Evolutionary conservation across 64 coral and sea anemone species (phyloP), one percentile per base, ranked within the genome.

Genomic region (Exaiptasia diaphana): DNA sequence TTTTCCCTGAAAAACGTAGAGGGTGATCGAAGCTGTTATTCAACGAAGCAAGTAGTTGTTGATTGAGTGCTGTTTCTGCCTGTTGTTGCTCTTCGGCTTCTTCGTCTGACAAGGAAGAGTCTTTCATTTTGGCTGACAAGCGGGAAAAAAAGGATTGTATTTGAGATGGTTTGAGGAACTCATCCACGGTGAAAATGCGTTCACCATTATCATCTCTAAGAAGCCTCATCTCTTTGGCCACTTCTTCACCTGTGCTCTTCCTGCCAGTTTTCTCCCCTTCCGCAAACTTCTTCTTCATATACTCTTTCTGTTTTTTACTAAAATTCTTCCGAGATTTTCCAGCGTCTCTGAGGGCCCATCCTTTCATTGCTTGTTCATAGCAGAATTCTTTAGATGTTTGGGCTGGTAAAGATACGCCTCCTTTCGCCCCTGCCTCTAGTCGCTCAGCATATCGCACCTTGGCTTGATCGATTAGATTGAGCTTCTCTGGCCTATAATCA

Each of bases 241-340:
- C 79, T 6, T 46, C 80, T 39, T 82, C 78, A 30, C 57, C 40
- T 17, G 48, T 77, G 41, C 27, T 53, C 50, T 81, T 83, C 38
- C 75, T 67, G 26, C 71, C 58, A 50, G 59, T 69, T 56, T 42
- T 74, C 49, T 90, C 78, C 11, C 88, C 88, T 38, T 74, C 25
- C 18, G 50, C 41, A 64, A 90, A 82, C 24, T 74, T 74, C 13
- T 24, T 64, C 32, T 75, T 28, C 58, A 90, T 53, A 67, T 56
- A 90, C 13, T 32, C 36, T 35, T 50, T 90, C 52, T 90, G 87
- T 60, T 90, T 90, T 33, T 89, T 54, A 41, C 48, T 70, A 42
- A 78, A 78, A n/a, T 56, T 55, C 70, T 54, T 13, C 77, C n/a
- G n/a, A n/a, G n/a, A n/a, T n/a, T n/a, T n/a, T n/a, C n/a, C n/a